Percentiles rank a stretch among this genome's conserved stretches.
Conservation (phyloP, 92 coral and sea anemone species). For the Epizoanthus rinbou region DNA sequence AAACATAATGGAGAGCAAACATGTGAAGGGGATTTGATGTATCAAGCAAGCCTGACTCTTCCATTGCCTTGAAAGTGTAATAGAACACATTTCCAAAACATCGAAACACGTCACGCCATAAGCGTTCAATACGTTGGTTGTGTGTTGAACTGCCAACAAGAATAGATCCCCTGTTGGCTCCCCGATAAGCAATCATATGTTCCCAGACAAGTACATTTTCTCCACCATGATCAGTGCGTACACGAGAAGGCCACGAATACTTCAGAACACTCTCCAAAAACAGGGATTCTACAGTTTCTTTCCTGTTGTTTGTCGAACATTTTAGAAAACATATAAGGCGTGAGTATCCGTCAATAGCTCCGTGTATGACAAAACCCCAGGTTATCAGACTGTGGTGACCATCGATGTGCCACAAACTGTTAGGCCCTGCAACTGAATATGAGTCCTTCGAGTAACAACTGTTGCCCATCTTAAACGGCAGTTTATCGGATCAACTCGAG, state of each 20-base stretch:
- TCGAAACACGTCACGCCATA: conserved; percentile 71
- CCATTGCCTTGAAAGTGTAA: conserved; percentile 59
- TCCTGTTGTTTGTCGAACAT: conserved; percentile 68
- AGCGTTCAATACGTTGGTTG: conserved; percentile 64
- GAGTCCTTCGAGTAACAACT: conserved; percentile 56
- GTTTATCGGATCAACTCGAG: conserved; percentile 66
- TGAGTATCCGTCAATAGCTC: conserved; percentile 60
- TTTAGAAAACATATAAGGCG: conserved; percentile 54
- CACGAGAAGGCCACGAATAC: conserved; percentile 57
- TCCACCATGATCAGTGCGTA: conserved; percentile 63
- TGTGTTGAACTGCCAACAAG: conserved; percentile 58
- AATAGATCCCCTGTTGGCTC: conserved; percentile 53
- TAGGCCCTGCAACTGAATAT: conserved; percentile 63
- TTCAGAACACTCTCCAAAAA: conserved; percentile 49
- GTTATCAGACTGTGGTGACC: conserved; percentile 67
- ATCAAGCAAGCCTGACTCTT: conserved; percentile 61
- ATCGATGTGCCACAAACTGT: conserved; percentile 77
- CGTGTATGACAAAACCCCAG: conserved; percentile 68
- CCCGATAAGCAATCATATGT: conserved; percentile 53
- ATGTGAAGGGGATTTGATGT: conserved; percentile 49
- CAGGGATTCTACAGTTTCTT: conserved; percentile 54
- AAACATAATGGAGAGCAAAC: conserved; percentile 62
- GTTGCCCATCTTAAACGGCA: conserved; percentile 66
- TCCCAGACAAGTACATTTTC: conserved; percentile 62
- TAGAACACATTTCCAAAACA: conserved; percentile 68